Percentiles rank a stretch among this genome's conserved stretches.
Evolutionary conservation across 2,888 invertebrate genomes (phyloP).

Genomic region (Pyralis farinalis): DNA sequence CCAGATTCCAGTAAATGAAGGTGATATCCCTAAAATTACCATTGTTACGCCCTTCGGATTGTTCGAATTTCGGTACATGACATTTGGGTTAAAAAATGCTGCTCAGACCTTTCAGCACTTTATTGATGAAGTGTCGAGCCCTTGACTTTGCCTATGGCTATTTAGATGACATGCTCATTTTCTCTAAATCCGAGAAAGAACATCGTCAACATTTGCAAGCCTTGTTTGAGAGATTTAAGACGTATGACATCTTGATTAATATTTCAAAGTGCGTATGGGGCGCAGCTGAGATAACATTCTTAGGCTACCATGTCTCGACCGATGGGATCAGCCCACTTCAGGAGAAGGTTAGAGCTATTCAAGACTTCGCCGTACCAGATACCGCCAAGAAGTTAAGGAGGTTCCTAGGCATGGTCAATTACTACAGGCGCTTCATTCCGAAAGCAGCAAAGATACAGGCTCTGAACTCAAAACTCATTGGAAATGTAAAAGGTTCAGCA

Average conservation of each 20-base stretch:
- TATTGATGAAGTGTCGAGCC: not conserved
- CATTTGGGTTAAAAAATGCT: too few species aligned
- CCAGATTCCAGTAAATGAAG: not conserved
- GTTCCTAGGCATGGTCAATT: slow-evolving; percentile 14
- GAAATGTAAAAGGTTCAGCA: slow-evolving; percentile 9
- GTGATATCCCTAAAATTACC: not conserved
- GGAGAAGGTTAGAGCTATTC: too few species aligned
- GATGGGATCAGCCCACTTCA: too few species aligned
- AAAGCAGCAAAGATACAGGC: slow-evolving; percentile 10
- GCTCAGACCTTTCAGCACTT: not conserved
- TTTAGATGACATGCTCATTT: slow-evolving; percentile 1
- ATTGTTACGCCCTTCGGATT: too few species aligned
- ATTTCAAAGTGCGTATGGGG: too few species aligned
- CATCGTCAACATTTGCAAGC: too few species aligned
- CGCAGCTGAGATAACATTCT: too few species aligned
- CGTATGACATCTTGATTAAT: too few species aligned
- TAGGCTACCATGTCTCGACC: too few species aligned
- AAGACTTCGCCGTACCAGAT: not conserved
- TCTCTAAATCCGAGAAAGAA: not conserved
- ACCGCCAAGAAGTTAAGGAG: not conserved
- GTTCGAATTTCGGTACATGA: too few species aligned
- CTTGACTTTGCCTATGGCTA: not conserved
- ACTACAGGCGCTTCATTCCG: slow-evolving; percentile 11
- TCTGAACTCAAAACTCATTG: slow-evolving; percentile 5
- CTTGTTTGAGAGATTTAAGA: too few species aligned